phyloP scores from a whole-genome alignment of 2,888 invertebrate genomes.

The Mycalesis mineus region DNA sequence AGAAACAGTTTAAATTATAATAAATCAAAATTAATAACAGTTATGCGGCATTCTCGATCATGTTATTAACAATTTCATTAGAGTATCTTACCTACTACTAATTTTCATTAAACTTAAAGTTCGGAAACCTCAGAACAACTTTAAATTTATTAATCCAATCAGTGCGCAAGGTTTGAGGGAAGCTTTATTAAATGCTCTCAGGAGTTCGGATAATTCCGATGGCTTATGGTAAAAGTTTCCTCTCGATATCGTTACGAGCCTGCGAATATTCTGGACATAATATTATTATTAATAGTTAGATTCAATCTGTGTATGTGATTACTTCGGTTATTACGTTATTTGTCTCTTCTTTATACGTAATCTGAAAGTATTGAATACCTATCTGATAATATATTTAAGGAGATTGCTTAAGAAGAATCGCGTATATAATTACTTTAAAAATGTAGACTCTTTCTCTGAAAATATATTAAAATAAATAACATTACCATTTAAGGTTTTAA shows the following conservation, averaged over 20 bases:
- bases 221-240: conserved; percentile 16
- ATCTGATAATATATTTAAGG: too few relatives aligned
- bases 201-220: conserved; percentile 17
- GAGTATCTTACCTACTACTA: background rate
- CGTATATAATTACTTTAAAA: too few relatives aligned
- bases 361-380: too few relatives aligned
- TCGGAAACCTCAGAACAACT: conserved; percentile 14
- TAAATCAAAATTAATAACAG: too few relatives aligned
- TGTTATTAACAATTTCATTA: conserved; percentile 5
- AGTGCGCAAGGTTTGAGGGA: conserved; percentile 12
- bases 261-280: background rate
- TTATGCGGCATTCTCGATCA: too few relatives aligned
- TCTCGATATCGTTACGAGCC: background rate
- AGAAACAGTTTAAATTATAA: too few relatives aligned
- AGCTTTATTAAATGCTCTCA: conserved; percentile 22
- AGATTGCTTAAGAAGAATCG: too few relatives aligned
- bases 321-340: conserved; percentile 1
- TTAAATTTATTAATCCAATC: conserved; percentile 25
- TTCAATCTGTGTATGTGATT: background rate
- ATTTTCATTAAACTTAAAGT: conserved; percentile 16
- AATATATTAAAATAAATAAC: too few relatives aligned
- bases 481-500: too few relatives aligned
- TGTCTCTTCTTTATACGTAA: too few relatives aligned
- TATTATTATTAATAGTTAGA: background rate
- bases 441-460: too few relatives aligned